Base-by-base conservation (phyloP, 2,797 vertebrate genomes). In the Tiaroga cobitis region DNA sequence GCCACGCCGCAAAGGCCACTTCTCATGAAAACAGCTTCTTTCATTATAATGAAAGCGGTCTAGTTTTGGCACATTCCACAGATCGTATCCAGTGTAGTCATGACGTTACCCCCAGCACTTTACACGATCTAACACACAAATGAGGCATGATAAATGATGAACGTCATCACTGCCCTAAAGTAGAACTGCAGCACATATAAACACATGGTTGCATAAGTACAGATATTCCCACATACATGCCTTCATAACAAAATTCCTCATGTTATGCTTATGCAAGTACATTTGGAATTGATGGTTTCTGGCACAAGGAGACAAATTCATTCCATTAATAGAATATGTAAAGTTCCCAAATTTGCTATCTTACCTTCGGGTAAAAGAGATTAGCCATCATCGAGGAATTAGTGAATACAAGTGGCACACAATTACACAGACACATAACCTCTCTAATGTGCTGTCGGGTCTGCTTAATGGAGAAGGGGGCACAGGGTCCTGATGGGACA, bases 311-410 rank as follows among this genome's bases (percentile, higher is more conserved):
- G 90, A 92, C 90, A 93, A 91, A 95, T 94, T 92, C 88, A 91
- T 92, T 93, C 87, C 90, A 92, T 91, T 93, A 94, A 93, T 91
- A 90, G 91, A 94, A 93, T 93, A 93, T 93, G 92, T 90, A 92
- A 92, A 91, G 92, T 87, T 92, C 69, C 86, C 87, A 89, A 90
- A 91, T 90, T 92, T 93, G 89, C 91, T 88, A 87, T 93, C 89
- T 90, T 91, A 94, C 91, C 92, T 90, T 85, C 87, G 91, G 93
- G 92, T 92, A 88, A 90, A 77, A 92, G 92, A 92, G 86, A 94
- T 92, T 89, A 92, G 89, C 88, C 88, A 86, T 93, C 91, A 92
- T 91, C 90, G 90, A 92, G 90, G 92, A 95, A 94, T 93, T 92
- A 86, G 91, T 86, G 90, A 94, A 93, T 93, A 94, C 88, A 92